Base-by-base conservation (phyloP, 2,113 vertebrate species). In the Rhea americana region DNA sequence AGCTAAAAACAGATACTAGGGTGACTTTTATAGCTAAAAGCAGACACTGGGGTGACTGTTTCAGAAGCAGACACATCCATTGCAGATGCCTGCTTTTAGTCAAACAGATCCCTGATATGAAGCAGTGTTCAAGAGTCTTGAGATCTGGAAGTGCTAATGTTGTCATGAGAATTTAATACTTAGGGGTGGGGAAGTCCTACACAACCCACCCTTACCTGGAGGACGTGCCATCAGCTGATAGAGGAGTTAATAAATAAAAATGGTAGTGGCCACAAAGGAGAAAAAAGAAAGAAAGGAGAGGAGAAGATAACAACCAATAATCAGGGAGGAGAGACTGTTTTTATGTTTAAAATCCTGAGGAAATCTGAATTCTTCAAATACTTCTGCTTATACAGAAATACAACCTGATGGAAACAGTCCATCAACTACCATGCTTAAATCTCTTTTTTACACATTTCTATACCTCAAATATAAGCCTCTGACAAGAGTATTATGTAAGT, bases 311-410 rank as follows among this genome's bases (percentile, higher is more conserved):
- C 32, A 58, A 58, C 28, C 55, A 58, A 58, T 58, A 32, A 58
- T 58, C 55, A 58, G 55, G 32, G 55, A 18, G 28, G 55, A 32
- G 28, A 28, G 28, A 56, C 16, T 8, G 55, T 56, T 56, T 30
- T 56, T 30, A 30, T 30, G 15, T 56, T 56, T 56, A 56, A 56
- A 56, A 56, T 56, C 28, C 15, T 56, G 16, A 58, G 28, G 25
- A 58, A 58, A 48, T 48, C 53, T 73, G 66, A 43, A 68, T 53
- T 82, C 15, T 75, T 92, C 16, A 68, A 81, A 89, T 66, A 45
- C 59, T 93, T 83, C 76, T 26, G 16, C 9, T 82, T 48, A 18
- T 56, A 35, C 35, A 85, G 71, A 95, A 95, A 91, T 85, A 94
- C 47, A 72, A 62, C 53, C 58, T 79, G 32, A 85, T 68, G 56